phyloP scores from a whole-genome alignment of 2,113 vertebrate species.

The Ranitomeya imitator region DNA sequence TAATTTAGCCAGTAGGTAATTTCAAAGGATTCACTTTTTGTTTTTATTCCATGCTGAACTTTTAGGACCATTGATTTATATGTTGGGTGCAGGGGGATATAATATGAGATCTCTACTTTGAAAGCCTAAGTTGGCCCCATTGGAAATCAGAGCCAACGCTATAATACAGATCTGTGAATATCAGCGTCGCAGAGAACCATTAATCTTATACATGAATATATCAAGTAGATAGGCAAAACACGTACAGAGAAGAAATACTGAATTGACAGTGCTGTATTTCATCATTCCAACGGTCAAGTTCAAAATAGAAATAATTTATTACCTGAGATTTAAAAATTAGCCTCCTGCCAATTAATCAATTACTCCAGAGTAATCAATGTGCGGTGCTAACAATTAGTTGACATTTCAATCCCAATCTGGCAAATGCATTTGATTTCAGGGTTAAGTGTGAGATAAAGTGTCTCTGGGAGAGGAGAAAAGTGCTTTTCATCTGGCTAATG shows the following conservation, averaged over 20 bases:
- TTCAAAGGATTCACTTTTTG: too few relatives aligned
- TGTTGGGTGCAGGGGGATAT: too few relatives aligned
- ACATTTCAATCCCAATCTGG: slow-evolving; percentile 67
- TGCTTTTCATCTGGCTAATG: slow-evolving; percentile 43
- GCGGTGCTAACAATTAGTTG: slow-evolving; percentile 73
- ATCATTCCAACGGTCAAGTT: slow-evolving; percentile 71
- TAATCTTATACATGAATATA: neutral
- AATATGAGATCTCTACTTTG: too few relatives aligned
- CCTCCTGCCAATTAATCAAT: slow-evolving; percentile 74
- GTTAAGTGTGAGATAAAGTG: slow-evolving; percentile 61
- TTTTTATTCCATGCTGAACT: too few relatives aligned
- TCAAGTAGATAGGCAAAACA: neutral
- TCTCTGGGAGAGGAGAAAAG: slow-evolving; percentile 50
- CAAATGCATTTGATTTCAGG: slow-evolving; percentile 62
- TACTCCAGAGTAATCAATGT: slow-evolving; percentile 59
- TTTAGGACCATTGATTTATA: too few relatives aligned
- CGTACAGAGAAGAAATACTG: neutral
- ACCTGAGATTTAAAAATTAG: slow-evolving; percentile 74
- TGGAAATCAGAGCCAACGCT: neutral
- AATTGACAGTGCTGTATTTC: slow-evolving; percentile 58
- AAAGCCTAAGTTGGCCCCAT: too few relatives aligned
- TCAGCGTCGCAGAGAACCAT: neutral
- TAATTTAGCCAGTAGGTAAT: too few relatives aligned
- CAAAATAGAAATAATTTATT: slow-evolving; percentile 71
- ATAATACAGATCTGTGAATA: neutral